phyloP scores from a whole-genome alignment of 2,888 invertebrate genomes.

The Oxyteleia sp. region DNA sequence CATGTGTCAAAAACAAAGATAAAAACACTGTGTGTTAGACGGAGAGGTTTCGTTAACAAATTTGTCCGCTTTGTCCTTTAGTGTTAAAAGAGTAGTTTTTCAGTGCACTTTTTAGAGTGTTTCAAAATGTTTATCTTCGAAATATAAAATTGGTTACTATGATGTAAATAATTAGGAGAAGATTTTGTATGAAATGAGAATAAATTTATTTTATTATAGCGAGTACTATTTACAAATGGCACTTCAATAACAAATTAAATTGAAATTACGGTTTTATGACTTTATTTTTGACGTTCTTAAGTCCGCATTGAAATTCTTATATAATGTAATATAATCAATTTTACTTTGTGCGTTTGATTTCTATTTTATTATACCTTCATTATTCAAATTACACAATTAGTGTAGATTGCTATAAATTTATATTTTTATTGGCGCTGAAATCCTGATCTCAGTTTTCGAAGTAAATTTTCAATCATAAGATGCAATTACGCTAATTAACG shows the following conservation, averaged over 20 bases:
- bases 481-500: slow-evolving; percentile 40
- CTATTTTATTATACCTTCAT: slow-evolving; percentile 49
- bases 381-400: slow-evolving; percentile 46
- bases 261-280: slow-evolving; percentile 39
- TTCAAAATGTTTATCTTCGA: too few relatives aligned
- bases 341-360: slow-evolving; percentile 46
- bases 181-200: background rate
- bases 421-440: slow-evolving; percentile 39
- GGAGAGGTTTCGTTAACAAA: too few relatives aligned
- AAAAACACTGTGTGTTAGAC: too few relatives aligned
- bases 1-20: too few relatives aligned
- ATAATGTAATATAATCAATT: slow-evolving; percentile 45
- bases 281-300: slow-evolving; percentile 26
- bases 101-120: too few relatives aligned
- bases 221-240: background rate
- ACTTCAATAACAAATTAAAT: slow-evolving; percentile 37
- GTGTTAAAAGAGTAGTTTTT: too few relatives aligned
- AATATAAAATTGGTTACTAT: background rate
- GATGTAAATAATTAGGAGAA: slow-evolving; percentile 28
- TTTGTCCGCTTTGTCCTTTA: too few relatives aligned
- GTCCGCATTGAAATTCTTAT: slow-evolving; percentile 34
- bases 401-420: slow-evolving; percentile 33
- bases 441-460: background rate
- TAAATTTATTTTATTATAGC: background rate
- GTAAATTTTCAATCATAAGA: slow-evolving; percentile 24